These are phyloP conservation scores for Hippocampus barbouri DNA, from an alignment of 2,113 vertebrate species.

Conservation along the genomic window DNA sequence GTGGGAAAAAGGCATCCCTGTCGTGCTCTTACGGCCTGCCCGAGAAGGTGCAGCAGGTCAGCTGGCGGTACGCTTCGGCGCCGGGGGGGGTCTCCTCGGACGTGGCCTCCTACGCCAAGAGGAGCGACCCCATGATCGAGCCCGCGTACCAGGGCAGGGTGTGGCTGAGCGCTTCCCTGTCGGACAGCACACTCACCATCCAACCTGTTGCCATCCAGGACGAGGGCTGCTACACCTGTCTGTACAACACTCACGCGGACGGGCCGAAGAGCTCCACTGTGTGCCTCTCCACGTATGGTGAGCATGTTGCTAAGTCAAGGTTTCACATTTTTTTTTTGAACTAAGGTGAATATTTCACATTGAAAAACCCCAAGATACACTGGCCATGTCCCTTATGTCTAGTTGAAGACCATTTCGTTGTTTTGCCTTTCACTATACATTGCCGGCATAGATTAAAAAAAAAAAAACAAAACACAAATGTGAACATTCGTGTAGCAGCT, in stretches of 20 bases:
- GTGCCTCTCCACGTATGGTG: constrained; percentile 73
- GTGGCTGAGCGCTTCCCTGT: constrained; percentile 64
- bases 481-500: neutral
- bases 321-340: neutral
- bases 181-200: constrained; percentile 65
- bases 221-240: constrained; percentile 75
- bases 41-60: constrained; percentile 69
- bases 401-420: too few species aligned
- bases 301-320: neutral
- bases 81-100: constrained; percentile 38
- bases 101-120: constrained; percentile 65
- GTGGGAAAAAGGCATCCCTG: constrained; percentile 64
- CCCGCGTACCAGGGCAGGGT: constrained; percentile 60
- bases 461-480: too few species aligned
- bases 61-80: constrained; percentile 55
- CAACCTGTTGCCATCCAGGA: constrained; percentile 66
- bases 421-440: too few species aligned
- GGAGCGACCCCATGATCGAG: constrained; percentile 66
- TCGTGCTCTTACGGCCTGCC: constrained; percentile 70
- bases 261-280: constrained; percentile 58
- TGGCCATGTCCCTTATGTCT: too few species aligned
- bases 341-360: too few species aligned
- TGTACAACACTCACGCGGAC: constrained; percentile 55
- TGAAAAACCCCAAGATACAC: too few species aligned
- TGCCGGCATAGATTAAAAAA: too few species aligned